A percentile compares a stretch with the other conserved stretches of the same genome.
Conservation (phyloP, 2,797 vertebrate species). For the Liasis olivaceus region DNA sequence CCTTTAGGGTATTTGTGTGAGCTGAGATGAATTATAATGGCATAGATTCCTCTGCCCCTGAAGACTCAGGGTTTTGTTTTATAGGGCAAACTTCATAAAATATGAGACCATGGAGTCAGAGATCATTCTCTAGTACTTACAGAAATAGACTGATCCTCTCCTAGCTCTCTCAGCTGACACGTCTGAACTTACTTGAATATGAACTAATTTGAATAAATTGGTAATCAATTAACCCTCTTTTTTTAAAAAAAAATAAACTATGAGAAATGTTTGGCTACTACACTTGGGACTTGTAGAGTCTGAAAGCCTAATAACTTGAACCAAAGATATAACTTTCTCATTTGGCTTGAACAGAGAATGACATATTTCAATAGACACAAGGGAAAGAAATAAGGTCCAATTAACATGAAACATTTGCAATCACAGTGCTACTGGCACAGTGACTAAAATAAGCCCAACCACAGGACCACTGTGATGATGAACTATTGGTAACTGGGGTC, state of each 20-base stretch:
- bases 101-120: not conserved
- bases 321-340: constrained; percentile 27
- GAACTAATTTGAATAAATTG: constrained; percentile 36
- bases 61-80: not conserved
- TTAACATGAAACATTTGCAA: constrained; percentile 17
- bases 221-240: constrained; percentile 32
- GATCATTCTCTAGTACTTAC: not conserved
- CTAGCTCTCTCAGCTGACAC: not conserved
- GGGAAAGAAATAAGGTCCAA: constrained; percentile 20
- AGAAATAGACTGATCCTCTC: not conserved
- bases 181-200: constrained; percentile 15
- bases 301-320: constrained; percentile 31
- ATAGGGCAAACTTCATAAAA: not conserved
- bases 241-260: not conserved
- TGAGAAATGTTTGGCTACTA: not conserved
- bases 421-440: not conserved
- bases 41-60: not conserved
- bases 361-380: constrained; percentile 19
- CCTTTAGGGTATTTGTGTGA: not conserved
- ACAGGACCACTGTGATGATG: not conserved
- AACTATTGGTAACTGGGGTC: not conserved
- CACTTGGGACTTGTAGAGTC: constrained; percentile 5
- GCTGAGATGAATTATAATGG: not conserved
- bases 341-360: constrained; percentile 18
- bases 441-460: not conserved